Evolutionary conservation across 2,113 vertebrate species (phyloP), one percentile per base, ranked within the genome.

Genomic region (Periophthalmodon schlosseri): DNA sequence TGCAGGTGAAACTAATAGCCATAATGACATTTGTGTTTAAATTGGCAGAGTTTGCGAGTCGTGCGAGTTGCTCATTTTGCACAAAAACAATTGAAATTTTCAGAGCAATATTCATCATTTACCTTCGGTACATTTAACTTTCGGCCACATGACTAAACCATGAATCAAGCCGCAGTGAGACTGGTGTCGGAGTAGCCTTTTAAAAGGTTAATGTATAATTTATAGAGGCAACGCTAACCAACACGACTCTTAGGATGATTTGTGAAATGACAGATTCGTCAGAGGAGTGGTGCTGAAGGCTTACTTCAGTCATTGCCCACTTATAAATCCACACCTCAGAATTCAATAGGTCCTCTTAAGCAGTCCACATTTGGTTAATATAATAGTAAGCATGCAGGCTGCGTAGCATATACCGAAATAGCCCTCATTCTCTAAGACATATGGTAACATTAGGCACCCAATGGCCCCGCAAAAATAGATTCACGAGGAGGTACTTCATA

Each of bases 151-250:
- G 18, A 36, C 33, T 61, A 56, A 33, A 7, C 56, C 70, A 68
- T 33, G 49, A 63, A 80, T 84, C 39, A 79, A 23, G 58, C 13
- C 52, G 12, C 20, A 36, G 46, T 21, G 34, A 33, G 61, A 50
- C 72, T 11, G 44, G 24, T 64, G 70, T 56, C 66, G 70, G 5
- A 23, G 66, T 23, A 47, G 66, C 39, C 44, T 66, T 73, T 77
- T 58, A n/a, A 84, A 86, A 89, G 76, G 77, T 86, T 73, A 75
- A 86, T 84, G 70, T 49, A 73, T 75, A 78, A 77, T 76, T 77
- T 71, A 81, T 77, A 72, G 10, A 71, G 61, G 34, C 50, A 64
- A 33, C 28, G 54, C 64, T 28, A 76, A 65, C 20, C 33, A 34
- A 11, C 47, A 47, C 64, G 72, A 74, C 70, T 69, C 46, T 60